A percentile compares a stretch with the other conserved stretches of the same genome.
Evolutionary conservation across 2,888 invertebrate species (phyloP).

Genomic region (Coleophora deauratella): DNA sequence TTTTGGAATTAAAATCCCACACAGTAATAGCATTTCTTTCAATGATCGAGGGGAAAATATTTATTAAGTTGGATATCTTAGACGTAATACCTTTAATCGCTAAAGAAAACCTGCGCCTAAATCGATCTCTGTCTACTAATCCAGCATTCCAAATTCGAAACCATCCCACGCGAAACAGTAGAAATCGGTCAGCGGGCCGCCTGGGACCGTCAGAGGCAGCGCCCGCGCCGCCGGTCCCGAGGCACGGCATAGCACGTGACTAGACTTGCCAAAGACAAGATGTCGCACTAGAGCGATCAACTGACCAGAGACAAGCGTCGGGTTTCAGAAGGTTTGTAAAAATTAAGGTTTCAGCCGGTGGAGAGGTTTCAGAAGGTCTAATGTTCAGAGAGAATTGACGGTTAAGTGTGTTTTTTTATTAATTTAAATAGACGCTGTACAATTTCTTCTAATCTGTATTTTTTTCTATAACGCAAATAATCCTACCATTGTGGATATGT

Average conservation of each 20-base stretch:
- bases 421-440: too few relatives aligned
- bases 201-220: constrained; percentile 18
- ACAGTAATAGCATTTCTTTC: too few relatives aligned
- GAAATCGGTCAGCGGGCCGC: constrained; percentile 50
- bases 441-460: too few relatives aligned
- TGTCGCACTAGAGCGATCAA: constrained; percentile 10
- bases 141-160: constrained; percentile 54
- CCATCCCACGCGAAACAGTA: constrained; percentile 47
- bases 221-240: constrained; percentile 24
- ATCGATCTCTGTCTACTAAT: constrained; percentile 32
- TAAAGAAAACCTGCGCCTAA: constrained; percentile 1
- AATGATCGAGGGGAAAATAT: too few relatives aligned
- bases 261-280: constrained; percentile 31
- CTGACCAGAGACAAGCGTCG: constrained; percentile 1
- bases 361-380: too few relatives aligned
- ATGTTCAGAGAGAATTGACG: too few relatives aligned
- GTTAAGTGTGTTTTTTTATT: too few relatives aligned
- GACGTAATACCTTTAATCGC: constrained; percentile 1
- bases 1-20: too few relatives aligned
- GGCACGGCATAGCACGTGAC: constrained; percentile 44
- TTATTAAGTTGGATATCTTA: neutral
- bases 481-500: too few relatives aligned
- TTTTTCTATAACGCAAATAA: too few relatives aligned
- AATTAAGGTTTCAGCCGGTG: too few relatives aligned
- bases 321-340: neutral